These are phyloP conservation scores for Megalopta genalis DNA, from an alignment of 1,140 invertebrate genomes.

Conservation along the genomic window DNA sequence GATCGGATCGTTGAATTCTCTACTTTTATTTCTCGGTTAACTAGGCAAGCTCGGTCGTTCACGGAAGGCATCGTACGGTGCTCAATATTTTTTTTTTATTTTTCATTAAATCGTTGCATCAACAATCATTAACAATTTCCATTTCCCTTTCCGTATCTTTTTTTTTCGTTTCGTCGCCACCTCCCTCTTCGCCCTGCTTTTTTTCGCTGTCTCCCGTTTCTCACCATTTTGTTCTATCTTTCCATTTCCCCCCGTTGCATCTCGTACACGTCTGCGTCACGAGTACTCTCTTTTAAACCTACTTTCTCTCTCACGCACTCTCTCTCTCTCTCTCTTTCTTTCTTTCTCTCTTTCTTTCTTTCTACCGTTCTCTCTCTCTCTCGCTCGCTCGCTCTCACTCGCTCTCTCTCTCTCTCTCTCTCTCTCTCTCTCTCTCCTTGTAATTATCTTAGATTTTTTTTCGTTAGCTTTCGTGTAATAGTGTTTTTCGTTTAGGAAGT, in stretches of 20 bases:
- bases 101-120: slow-evolving; percentile 71
- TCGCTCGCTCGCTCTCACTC: slow-evolving; percentile 7
- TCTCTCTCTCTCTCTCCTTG: slow-evolving; percentile 4
- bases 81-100: slow-evolving; percentile 57
- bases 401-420: slow-evolving; percentile 23
- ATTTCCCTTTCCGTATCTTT: slow-evolving; percentile 52
- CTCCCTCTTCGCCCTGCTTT: not conserved
- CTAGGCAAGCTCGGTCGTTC: slow-evolving; percentile 80
- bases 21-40: slow-evolving; percentile 67
- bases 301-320: slow-evolving; percentile 32
- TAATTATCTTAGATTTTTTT: slow-evolving; percentile 31
- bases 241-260: no score
- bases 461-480: slow-evolving; percentile 52
- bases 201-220: slow-evolving; percentile 24
- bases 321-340: not conserved
- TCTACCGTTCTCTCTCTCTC: slow-evolving; percentile 20
- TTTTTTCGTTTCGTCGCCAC: not conserved
- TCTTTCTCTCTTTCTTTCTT: not conserved
- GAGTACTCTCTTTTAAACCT: not conserved
- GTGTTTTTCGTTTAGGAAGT: slow-evolving; percentile 47
- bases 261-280: no score
- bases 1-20: slow-evolving; percentile 56
- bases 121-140: slow-evolving; percentile 75
- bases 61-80: slow-evolving; percentile 80
- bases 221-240: no score